A percentile compares a stretch with the other conserved stretches of the same genome.
These are phyloP conservation scores for Onychostruthus taczanowskii DNA, from an alignment of 2,113 vertebrate species.

Conservation along the genomic window DNA sequence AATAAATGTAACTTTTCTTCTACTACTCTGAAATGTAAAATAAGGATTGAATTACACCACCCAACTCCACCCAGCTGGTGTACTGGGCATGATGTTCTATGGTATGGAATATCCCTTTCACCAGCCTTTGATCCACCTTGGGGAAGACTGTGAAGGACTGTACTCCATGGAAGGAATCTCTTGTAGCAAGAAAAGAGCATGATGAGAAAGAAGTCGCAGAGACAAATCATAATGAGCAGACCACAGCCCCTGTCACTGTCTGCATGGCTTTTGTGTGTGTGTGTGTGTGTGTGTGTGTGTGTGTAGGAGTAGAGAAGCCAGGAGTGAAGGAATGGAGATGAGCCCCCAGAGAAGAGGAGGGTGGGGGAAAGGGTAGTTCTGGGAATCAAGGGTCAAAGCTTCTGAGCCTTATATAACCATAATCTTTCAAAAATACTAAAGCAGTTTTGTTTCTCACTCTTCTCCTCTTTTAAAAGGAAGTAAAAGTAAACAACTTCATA, in stretches of 20 bases:
- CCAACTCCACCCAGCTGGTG: background rate
- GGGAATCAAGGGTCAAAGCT: background rate
- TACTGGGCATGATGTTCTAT: too few species aligned
- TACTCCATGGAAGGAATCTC: rapidly evolving
- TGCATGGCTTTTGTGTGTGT: background rate
- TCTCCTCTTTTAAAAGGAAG: background rate
- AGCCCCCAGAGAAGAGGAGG: background rate
- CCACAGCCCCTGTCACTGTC: background rate
- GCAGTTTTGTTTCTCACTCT: background rate
- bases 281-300: rapidly evolving
- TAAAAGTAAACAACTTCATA: background rate
- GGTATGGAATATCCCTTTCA: background rate
- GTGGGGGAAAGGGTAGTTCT: rapidly evolving
- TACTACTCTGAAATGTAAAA: slow-evolving; percentile 18
- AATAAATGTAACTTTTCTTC: slow-evolving; percentile 76
- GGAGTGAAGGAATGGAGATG: background rate
- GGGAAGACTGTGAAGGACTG: background rate
- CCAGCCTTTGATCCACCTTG: background rate
- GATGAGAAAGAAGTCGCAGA: background rate
- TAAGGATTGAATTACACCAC: background rate
- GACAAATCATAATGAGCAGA: rapidly evolving
- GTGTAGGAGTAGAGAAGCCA: background rate
- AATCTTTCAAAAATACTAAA: background rate
- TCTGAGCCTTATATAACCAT: background rate
- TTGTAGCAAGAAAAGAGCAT: background rate